Evolutionary conservation across 2,113 vertebrate species (phyloP).

Genomic region (Neogobius melanostomus): DNA sequence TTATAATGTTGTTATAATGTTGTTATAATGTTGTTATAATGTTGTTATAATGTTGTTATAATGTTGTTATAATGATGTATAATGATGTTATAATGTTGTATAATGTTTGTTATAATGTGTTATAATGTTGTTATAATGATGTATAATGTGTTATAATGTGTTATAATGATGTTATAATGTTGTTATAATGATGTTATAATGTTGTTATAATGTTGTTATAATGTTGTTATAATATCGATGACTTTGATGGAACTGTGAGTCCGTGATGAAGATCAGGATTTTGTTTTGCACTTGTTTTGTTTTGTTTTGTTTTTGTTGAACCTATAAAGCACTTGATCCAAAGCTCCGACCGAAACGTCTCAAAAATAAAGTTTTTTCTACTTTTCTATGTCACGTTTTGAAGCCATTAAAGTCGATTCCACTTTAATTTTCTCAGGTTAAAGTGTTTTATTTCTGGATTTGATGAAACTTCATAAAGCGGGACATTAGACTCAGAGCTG

Average conservation of each 20-base stretch:
- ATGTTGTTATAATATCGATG: no score
- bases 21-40: neutral
- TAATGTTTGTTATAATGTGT: neutral
- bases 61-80: no score
- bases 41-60: neutral
- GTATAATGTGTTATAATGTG: neutral
- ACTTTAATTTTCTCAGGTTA: neutral
- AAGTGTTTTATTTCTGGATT: neutral
- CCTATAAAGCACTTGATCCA: neutral
- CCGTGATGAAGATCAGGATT: neutral
- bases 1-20: no score
- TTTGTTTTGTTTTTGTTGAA: neutral
- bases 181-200: neutral
- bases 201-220: neutral
- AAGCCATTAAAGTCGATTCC: neutral
- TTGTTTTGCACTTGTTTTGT: neutral
- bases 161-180: neutral
- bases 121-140: no score
- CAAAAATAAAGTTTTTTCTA: conserved; percentile 3
- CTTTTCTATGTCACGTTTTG: neutral
- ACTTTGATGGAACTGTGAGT: neutral
- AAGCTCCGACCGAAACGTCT: conserved; percentile 1
- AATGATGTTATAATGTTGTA: neutral
- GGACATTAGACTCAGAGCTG: no score
- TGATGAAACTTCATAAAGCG: no score